Percentiles rank a stretch among this genome's conserved stretches.
These are phyloP conservation scores for Rhincodon typus DNA, from an alignment of 2,797 vertebrate species.

Conservation along the genomic window DNA sequence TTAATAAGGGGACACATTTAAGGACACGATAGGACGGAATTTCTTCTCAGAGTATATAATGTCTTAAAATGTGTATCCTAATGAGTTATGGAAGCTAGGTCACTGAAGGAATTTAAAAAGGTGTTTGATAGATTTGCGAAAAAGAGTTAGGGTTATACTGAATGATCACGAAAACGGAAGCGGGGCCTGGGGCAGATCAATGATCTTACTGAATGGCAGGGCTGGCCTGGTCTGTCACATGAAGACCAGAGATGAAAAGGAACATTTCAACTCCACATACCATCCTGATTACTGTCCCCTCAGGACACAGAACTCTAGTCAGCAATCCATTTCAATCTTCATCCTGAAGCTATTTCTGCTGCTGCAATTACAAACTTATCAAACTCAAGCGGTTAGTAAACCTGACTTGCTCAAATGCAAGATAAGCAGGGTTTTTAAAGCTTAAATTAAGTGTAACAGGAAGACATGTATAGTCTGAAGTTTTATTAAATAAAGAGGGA, in stretches of 20 bases:
- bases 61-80: no score
- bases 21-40: no score
- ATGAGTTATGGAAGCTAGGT: no score
- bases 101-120: no score
- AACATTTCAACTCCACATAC: background rate
- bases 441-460: background rate
- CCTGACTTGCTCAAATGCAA: background rate
- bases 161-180: no score
- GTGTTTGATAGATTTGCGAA: no score
- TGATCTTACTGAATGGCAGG: no score
- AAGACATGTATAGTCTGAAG: background rate
- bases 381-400: background rate
- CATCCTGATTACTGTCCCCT: background rate
- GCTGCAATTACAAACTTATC: background rate
- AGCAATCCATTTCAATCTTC: background rate
- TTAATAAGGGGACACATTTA: no score
- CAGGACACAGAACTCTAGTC: background rate
- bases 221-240: background rate
- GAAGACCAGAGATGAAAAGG: background rate
- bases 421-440: background rate
- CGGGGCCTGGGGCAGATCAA: no score
- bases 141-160: no score
- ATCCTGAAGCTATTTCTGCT: background rate
- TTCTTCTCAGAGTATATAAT: no score
- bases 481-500: background rate